phyloP scores from a whole-genome alignment of 2,797 vertebrate genomes.

The Pterois miles region DNA sequence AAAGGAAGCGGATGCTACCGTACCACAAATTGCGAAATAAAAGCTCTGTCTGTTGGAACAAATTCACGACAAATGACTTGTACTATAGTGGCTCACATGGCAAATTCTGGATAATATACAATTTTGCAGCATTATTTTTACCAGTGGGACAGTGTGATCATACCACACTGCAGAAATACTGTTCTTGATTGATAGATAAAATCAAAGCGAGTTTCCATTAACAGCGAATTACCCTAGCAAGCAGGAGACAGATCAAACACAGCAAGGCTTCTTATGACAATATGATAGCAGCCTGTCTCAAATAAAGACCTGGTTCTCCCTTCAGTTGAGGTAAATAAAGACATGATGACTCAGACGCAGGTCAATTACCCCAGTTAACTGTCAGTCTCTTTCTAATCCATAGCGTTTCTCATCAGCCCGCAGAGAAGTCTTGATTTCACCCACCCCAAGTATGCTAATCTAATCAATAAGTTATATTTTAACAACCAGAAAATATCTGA shows the following conservation, averaged over 20 bases:
- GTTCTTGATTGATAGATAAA: background rate
- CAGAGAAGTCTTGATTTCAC: slow-evolving; percentile 47
- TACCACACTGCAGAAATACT: background rate
- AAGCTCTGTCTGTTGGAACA: background rate
- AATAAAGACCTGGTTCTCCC: background rate
- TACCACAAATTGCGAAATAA: slow-evolving; percentile 42
- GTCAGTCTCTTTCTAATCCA: slow-evolving; percentile 57
- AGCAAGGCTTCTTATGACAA: background rate
- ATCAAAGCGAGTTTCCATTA: background rate
- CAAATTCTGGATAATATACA: background rate
- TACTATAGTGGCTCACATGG: background rate
- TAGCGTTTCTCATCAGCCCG: slow-evolving; percentile 52
- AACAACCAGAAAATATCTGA: slow-evolving; percentile 45
- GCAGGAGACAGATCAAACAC: background rate
- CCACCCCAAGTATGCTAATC: slow-evolving; percentile 45
- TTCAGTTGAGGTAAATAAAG: slow-evolving; percentile 4
- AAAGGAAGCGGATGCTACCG: slow-evolving; percentile 73
- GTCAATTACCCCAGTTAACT: slow-evolving; percentile 67
- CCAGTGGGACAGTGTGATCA: background rate
- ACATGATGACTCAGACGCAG: slow-evolving; percentile 66
- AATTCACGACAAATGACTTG: background rate
- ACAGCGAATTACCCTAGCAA: background rate
- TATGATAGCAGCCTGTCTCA: slow-evolving; percentile 8
- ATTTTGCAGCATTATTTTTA: background rate
- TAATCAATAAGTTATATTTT: slow-evolving; percentile 65